These are phyloP conservation scores for Antennarius striatus DNA, from an alignment of 2,113 vertebrate species.

Conservation along the genomic window DNA sequence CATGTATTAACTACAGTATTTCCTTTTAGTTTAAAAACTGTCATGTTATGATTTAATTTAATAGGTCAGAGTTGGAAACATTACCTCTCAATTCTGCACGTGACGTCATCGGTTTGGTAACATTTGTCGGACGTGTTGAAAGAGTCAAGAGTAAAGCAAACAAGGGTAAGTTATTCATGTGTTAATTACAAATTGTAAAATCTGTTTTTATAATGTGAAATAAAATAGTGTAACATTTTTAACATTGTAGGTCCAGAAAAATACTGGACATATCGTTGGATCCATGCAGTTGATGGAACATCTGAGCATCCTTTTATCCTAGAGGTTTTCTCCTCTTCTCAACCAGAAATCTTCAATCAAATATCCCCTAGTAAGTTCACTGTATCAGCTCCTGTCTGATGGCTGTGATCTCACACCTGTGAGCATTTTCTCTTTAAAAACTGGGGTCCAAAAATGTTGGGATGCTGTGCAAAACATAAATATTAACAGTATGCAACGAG, in stretches of 20 bases:
- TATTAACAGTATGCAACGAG: too few species aligned
- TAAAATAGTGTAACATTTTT: not conserved
- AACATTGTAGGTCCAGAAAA: constrained; percentile 82
- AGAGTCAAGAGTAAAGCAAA: constrained; percentile 83
- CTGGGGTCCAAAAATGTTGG: too few species aligned
- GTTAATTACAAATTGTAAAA: not conserved
- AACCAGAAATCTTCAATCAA: constrained; percentile 88
- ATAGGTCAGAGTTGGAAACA: constrained; percentile 84
- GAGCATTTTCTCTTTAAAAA: not conserved
- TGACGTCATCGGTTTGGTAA: constrained; percentile 90
- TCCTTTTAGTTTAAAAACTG: not conserved
- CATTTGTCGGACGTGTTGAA: constrained; percentile 89
- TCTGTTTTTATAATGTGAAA: too few species aligned
- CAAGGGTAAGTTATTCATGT: constrained; percentile 53
- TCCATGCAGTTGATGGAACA: constrained; percentile 87
- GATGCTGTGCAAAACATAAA: too few species aligned
- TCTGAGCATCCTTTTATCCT: constrained; percentile 86
- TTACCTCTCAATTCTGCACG: constrained; percentile 80
- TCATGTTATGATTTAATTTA: constrained; percentile 16
- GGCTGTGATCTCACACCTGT: not conserved
- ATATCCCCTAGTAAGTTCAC: constrained; percentile 86
- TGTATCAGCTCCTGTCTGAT: not conserved
- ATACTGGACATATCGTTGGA: constrained; percentile 92
- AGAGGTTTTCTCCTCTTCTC: constrained; percentile 92
- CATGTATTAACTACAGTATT: not conserved